Conservation (phyloP, 2,888 invertebrate genomes). For the Cataglyphis albicans region DNA sequence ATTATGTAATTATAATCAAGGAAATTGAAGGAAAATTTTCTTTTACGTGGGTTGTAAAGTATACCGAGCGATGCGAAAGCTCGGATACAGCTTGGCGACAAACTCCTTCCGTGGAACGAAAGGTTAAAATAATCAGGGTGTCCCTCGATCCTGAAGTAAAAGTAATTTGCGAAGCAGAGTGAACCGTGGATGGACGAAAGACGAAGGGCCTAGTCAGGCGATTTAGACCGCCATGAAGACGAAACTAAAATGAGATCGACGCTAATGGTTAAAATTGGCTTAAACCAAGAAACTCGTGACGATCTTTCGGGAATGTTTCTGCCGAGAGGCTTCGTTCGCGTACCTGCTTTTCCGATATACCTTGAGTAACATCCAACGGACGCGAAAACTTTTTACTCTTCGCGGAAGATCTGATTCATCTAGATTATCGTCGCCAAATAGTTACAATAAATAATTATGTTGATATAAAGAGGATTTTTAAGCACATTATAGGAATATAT, state of each 20-base stretch:
- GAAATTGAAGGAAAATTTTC: conserved; percentile 5
- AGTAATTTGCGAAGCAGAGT: conserved; percentile 68
- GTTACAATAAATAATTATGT: not conserved
- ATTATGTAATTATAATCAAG: conserved; percentile 28
- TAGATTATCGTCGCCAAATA: conserved; percentile 58
- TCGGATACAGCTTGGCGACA: not conserved
- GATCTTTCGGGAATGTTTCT: conserved; percentile 73
- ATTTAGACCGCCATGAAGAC: conserved; percentile 74
- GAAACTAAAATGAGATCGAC: conserved; percentile 79
- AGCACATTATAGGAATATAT: not conserved
- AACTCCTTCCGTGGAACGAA: conserved; percentile 13
- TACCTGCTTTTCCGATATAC: conserved; percentile 71
- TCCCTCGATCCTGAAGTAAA: conserved; percentile 59
- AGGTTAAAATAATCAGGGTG: conserved; percentile 47
- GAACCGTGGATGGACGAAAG: conserved; percentile 59
- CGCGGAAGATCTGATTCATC: conserved; percentile 70
- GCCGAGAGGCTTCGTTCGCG: conserved; percentile 74
- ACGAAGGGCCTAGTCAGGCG: conserved; percentile 72
- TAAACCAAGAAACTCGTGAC: conserved; percentile 75
- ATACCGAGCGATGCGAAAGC: conserved; percentile 3
- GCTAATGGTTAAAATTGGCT: conserved; percentile 80
- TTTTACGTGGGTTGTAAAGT: not conserved
- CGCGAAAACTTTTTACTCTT: conserved; percentile 81
- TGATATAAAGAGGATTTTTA: not conserved
- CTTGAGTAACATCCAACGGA: conserved; percentile 78